A percentile compares a stretch with the other conserved stretches of the same genome.
phyloP scores from a whole-genome alignment of 1,140 invertebrate species.

The Meloidogyne floridensis region DNA sequence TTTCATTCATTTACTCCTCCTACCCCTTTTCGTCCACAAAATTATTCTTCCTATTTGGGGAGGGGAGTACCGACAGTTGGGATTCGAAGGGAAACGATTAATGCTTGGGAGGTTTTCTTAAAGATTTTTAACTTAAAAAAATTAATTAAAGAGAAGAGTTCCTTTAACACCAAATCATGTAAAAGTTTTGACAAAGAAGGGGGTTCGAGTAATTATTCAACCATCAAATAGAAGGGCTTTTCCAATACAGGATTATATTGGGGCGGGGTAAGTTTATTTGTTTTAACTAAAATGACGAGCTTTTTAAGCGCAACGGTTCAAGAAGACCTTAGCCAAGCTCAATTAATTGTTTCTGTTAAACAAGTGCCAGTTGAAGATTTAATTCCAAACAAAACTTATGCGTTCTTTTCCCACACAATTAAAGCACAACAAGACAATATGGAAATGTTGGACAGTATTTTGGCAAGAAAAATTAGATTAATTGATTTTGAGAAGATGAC shows the following conservation, averaged over 20 bases:
- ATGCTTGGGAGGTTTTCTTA: slow-evolving; percentile 76
- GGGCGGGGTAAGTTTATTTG: slow-evolving; percentile 14
- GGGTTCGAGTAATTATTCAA: slow-evolving; percentile 80
- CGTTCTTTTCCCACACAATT: slow-evolving; percentile 98
- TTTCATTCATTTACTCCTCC: background rate
- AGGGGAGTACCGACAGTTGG: slow-evolving; percentile 37
- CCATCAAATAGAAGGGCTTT: slow-evolving; percentile 95
- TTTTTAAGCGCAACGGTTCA: slow-evolving; percentile 78
- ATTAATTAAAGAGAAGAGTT: slow-evolving; percentile 74
- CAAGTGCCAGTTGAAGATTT: slow-evolving; percentile 91
- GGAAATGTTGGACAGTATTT: slow-evolving; percentile 72
- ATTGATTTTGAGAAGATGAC: slow-evolving; percentile 97
- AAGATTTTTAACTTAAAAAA: background rate
- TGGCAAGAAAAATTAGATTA: slow-evolving; percentile 79
- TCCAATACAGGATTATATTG: slow-evolving; percentile 78
- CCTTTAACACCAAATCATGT: slow-evolving; percentile 90
- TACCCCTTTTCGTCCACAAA: background rate
- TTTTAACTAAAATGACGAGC: background rate
- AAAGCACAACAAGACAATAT: slow-evolving; percentile 98
- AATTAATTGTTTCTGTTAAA: slow-evolving; percentile 94
- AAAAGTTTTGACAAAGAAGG: slow-evolving; percentile 76
- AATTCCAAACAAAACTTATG: slow-evolving; percentile 93
- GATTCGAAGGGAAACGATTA: slow-evolving; percentile 63
- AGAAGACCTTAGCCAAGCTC: slow-evolving; percentile 84
- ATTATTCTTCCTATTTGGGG: slow-evolving; percentile 24